Evolutionary conservation across 2,888 invertebrate genomes (phyloP).

Genomic region (Pseudococcus viburni): DNA sequence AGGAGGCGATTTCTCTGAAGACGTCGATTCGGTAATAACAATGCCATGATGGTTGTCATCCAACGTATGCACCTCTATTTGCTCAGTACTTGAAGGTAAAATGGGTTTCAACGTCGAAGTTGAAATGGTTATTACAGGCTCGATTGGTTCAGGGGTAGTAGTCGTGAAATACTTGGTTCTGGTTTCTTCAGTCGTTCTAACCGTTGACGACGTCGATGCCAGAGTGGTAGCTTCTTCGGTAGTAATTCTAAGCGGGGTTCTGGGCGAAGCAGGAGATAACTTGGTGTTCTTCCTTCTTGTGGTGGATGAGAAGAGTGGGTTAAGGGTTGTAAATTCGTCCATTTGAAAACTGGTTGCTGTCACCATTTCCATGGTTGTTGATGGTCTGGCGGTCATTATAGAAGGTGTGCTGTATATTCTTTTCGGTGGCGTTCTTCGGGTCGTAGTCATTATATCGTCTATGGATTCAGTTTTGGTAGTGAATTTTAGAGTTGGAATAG

Average conservation of each 20-base stretch:
- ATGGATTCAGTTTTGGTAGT: conserved; percentile 3
- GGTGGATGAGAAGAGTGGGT: not conserved
- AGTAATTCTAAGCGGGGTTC: not conserved
- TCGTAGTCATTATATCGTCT: conserved; percentile 27
- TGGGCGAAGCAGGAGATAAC: not conserved
- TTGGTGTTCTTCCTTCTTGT: conserved; percentile 22
- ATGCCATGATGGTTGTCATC: not conserved
- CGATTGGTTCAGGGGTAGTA: not conserved
- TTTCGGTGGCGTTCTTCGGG: not conserved
- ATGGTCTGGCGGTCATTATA: conserved; percentile 39
- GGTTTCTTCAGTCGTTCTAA: not conserved
- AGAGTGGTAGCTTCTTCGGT: not conserved
- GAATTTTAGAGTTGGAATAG: conserved; percentile 5
- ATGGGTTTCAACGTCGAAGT: conserved; percentile 23
- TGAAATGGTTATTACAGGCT: conserved; percentile 42
- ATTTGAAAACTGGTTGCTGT: not conserved
- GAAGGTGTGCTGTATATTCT: not conserved
- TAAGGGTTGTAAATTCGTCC: not conserved
- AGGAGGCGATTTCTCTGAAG: not conserved
- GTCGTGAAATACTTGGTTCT: not conserved
- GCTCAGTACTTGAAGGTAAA: not conserved
- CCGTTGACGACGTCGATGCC: not conserved
- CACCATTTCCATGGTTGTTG: conserved; percentile 23
- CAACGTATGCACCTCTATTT: not conserved
- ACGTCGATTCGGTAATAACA: not conserved